Evolutionary conservation across 2,888 invertebrate species (phyloP).

Genomic region (Phania funesta): DNA sequence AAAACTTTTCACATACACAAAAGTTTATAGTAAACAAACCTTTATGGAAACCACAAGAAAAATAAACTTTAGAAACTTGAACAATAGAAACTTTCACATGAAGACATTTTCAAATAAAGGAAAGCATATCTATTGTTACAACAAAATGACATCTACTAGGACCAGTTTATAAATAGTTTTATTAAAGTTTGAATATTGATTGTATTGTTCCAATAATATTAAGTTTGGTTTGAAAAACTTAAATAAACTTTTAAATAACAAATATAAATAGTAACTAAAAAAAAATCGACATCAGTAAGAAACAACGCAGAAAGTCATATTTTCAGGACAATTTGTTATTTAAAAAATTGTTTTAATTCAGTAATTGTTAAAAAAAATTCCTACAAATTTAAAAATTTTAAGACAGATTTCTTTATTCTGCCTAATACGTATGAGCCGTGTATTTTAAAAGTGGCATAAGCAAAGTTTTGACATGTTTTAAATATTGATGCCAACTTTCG

Average conservation of each 20-base stretch:
- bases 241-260: neutral
- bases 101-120: slow-evolving; percentile 37
- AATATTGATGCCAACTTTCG: no score
- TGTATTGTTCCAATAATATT: neutral
- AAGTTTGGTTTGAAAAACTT: neutral
- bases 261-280: no score
- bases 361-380: no score
- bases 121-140: slow-evolving; percentile 49
- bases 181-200: slow-evolving; percentile 16
- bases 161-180: neutral
- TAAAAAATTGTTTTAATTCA: no score
- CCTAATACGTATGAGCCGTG: no score
- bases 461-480: no score
- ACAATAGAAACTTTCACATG: slow-evolving; percentile 42
- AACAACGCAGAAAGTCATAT: no score
- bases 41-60: slow-evolving; percentile 28
- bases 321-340: no score
- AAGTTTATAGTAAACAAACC: slow-evolving; percentile 13
- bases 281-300: no score
- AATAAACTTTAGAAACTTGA: slow-evolving; percentile 44
- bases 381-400: no score
- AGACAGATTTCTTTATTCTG: no score
- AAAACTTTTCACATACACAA: slow-evolving; percentile 1
- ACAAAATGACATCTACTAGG: slow-evolving; percentile 9
- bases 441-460: no score